Conservation (phyloP, 2,797 vertebrate genomes). For the Sphenopsis melanotis region DNA sequence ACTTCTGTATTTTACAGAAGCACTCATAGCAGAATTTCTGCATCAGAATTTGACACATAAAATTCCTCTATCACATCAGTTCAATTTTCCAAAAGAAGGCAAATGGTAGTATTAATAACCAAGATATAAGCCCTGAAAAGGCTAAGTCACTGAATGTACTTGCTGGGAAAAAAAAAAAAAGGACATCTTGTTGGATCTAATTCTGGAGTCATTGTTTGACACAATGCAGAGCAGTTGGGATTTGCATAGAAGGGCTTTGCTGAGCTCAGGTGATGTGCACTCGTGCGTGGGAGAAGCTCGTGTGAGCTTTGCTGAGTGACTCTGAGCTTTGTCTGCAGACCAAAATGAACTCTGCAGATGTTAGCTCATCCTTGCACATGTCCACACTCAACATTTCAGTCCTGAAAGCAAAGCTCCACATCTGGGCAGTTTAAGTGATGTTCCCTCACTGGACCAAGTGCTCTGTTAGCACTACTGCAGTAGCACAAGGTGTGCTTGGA, state of each 20-base stretch:
- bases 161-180: not conserved
- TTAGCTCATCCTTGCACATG: not conserved
- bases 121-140: not conserved
- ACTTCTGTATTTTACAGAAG: slow-evolving; percentile 14
- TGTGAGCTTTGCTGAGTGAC: not conserved
- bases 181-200: not conserved
- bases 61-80: slow-evolving; percentile 29
- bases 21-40: slow-evolving; percentile 7
- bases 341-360: not conserved
- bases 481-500: not conserved
- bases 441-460: not conserved
- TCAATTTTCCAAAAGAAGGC: slow-evolving; percentile 24
- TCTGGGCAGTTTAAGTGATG: not conserved
- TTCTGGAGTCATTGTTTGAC: not conserved
- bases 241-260: slow-evolving; percentile 8
- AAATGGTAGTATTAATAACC: slow-evolving; percentile 9
- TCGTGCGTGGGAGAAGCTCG: not conserved
- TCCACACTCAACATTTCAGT: not conserved
- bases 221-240: not conserved
- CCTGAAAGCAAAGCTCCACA: not conserved
- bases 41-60: slow-evolving; percentile 6
- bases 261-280: not conserved
- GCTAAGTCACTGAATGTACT: not conserved
- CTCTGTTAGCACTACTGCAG: not conserved
- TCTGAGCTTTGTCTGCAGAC: not conserved